Conservation (phyloP, 2,888 invertebrate genomes). For the Synanthedon myopaeformis region DNA sequence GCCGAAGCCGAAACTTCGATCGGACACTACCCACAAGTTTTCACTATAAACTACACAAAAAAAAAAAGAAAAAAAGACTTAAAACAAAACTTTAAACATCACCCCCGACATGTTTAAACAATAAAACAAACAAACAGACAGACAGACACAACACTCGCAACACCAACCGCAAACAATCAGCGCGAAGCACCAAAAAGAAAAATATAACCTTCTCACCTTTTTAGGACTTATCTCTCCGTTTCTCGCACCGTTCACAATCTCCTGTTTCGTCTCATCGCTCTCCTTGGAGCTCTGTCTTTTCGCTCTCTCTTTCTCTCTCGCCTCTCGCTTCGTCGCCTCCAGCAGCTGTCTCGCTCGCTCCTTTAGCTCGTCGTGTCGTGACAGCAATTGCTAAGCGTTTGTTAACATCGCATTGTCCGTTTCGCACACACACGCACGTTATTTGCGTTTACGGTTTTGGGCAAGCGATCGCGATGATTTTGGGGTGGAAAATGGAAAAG, state of each 20-base stretch:
- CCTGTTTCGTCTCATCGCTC: conserved; percentile 63
- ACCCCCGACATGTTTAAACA: too few species aligned
- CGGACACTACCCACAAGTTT: too few species aligned
- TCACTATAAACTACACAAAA: too few species aligned
- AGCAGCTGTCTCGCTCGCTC: conserved; percentile 86
- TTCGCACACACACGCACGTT: conserved; percentile 28
- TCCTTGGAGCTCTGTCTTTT: conserved; percentile 42
- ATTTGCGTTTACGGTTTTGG: conserved; percentile 20
- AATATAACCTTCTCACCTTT: conserved; percentile 48
- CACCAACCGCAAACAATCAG: not conserved
- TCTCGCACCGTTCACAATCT: conserved; percentile 48
- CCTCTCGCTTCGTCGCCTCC: conserved; percentile 81
- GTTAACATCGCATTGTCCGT: conserved; percentile 24
- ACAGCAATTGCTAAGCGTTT: conserved; percentile 75
- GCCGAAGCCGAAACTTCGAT: too few species aligned
- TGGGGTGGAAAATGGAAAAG: conserved; percentile 28
- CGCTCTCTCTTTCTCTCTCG: conserved; percentile 56
- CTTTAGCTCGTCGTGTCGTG: conserved; percentile 86
- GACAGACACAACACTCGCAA: too few species aligned
- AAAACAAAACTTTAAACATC: too few species aligned
- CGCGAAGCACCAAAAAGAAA: not conserved
- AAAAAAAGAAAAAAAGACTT: too few species aligned
- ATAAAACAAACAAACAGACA: too few species aligned
- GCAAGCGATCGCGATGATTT: conserved; percentile 22
- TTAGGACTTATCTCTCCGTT: conserved; percentile 53